Conservation (phyloP, 2,888 invertebrate genomes). For the Phrixothrix hirtus region DNA sequence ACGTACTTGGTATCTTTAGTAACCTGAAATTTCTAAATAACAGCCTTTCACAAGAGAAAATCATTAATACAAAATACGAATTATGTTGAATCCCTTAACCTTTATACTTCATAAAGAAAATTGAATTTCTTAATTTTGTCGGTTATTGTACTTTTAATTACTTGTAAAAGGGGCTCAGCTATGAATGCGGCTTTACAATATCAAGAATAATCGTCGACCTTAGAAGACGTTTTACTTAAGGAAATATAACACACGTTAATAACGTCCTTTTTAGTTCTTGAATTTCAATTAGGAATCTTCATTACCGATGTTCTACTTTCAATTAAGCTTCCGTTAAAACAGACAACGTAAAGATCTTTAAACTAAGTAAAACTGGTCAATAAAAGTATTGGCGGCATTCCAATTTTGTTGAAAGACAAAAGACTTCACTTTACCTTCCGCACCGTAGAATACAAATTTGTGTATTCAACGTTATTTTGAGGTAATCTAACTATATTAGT, state of each 20-base stretch:
- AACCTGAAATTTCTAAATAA: no score
- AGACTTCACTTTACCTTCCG: conserved; percentile 17
- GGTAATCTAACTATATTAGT: conserved; percentile 6
- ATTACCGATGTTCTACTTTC: conserved; percentile 16
- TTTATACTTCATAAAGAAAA: conserved; percentile 38
- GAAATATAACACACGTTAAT: conserved; percentile 9
- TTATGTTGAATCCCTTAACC: conserved; percentile 14
- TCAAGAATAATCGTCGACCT: conserved; percentile 11
- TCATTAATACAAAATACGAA: conserved; percentile 18
- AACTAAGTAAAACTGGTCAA: conserved; percentile 23
- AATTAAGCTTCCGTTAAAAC: conserved; percentile 17
- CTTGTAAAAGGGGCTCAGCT: conserved; percentile 24
- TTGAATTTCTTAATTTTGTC: conserved; percentile 42
- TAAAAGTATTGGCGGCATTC: conserved; percentile 23
- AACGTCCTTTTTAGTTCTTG: conserved; percentile 1
- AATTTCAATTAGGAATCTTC: conserved; percentile 21
- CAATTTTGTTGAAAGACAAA: conserved; percentile 24
- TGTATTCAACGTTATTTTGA: conserved; percentile 6
- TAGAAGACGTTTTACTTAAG: conserved; percentile 5
- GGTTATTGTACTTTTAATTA: conserved; percentile 42
- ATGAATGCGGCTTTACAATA: conserved; percentile 2
- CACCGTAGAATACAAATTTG: conserved; percentile 21
- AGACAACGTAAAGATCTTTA: conserved; percentile 19
- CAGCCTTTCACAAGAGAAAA: conserved; percentile 9
- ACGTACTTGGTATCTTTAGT: no score